phyloP scores from a whole-genome alignment of 2,113 vertebrate species.

The Galeopterus variegatus region DNA sequence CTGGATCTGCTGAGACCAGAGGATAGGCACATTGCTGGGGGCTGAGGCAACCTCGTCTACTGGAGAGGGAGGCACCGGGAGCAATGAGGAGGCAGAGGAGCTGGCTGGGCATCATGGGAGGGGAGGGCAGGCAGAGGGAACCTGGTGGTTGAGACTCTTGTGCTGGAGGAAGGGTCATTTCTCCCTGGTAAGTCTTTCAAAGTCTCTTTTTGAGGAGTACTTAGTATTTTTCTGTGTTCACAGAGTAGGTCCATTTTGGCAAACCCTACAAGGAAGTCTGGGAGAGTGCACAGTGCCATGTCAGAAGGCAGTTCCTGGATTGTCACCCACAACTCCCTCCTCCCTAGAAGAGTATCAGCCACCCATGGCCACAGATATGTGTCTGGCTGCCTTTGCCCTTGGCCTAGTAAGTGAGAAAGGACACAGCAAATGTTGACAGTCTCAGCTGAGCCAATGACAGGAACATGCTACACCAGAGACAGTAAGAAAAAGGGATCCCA shows the following conservation, averaged over 20 bases:
- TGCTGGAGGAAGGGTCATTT: background rate
- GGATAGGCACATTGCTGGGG: background rate
- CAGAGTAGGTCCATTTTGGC: background rate
- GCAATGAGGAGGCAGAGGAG: rapidly evolving
- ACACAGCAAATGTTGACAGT: background rate
- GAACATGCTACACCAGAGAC: background rate
- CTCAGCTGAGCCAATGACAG: background rate
- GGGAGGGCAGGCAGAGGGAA: no score
- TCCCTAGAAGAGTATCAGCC: background rate
- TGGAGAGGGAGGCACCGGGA: background rate
- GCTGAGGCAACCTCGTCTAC: no score
- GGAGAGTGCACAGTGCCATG: background rate
- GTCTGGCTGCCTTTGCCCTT: constrained; percentile 7
- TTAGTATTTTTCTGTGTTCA: background rate
- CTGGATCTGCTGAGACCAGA: background rate
- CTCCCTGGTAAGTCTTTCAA: background rate
- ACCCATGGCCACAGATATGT: background rate
- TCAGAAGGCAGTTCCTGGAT: background rate
- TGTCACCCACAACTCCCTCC: background rate
- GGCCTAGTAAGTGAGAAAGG: background rate
- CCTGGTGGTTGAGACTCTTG: no score
- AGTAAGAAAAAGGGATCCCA: background rate
- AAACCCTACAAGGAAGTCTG: background rate
- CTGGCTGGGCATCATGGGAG: rapidly evolving
- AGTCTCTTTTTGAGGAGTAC: background rate